These are phyloP conservation scores for Ibidorhyncha struthersii DNA, from an alignment of 2,113 vertebrate species.

Conservation along the genomic window DNA sequence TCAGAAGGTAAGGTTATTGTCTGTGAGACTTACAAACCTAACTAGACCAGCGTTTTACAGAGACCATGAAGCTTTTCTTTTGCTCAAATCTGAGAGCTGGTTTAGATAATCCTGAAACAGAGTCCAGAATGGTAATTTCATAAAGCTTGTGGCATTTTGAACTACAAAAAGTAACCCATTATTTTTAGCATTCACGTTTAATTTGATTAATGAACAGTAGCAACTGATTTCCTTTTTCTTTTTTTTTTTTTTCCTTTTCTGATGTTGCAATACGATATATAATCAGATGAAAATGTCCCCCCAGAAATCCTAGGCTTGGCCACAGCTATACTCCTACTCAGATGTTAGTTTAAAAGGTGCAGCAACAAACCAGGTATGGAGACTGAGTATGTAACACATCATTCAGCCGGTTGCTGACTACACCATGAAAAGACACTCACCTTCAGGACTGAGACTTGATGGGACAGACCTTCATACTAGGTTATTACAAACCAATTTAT, in stretches of 20 bases:
- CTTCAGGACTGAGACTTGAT: neutral
- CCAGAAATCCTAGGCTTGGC: neutral
- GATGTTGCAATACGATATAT: neutral
- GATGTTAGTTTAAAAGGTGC: neutral
- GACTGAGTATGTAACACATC: neutral
- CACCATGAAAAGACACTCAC: neutral
- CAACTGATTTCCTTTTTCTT: too few species aligned
- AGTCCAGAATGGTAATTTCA: too few species aligned
- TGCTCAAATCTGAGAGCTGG: too few species aligned
- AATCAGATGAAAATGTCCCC: neutral
- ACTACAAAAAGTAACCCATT: too few species aligned
- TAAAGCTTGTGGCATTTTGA: too few species aligned
- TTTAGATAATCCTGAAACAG: too few species aligned
- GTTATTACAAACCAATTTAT: neutral
- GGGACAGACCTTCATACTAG: neutral
- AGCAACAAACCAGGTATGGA: neutral
- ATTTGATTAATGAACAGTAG: too few species aligned
- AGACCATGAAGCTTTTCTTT: too few species aligned
- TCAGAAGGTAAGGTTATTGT: too few species aligned
- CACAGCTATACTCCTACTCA: neutral
- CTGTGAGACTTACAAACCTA: too few species aligned
- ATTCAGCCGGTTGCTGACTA: neutral
- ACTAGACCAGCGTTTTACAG: too few species aligned
- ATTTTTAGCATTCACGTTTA: too few species aligned
- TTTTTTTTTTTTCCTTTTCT: neutral